Evolutionary conservation across 1,140 invertebrate species (phyloP).

Genomic region (Trachymyrmex septentrionalis): DNA sequence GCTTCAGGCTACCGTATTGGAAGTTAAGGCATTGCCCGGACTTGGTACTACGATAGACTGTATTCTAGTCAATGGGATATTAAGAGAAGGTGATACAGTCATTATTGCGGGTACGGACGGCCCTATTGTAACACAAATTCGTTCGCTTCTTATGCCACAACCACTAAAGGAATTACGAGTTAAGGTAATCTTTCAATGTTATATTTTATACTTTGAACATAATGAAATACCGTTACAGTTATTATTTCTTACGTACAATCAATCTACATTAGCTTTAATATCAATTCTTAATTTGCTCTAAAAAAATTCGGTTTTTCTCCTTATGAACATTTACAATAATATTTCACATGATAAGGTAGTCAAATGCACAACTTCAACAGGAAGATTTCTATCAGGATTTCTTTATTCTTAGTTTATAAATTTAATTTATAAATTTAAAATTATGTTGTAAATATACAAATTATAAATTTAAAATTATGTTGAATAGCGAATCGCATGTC

Average conservation of each 20-base stretch:
- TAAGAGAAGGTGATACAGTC: slow-evolving; percentile 97
- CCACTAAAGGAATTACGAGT: slow-evolving; percentile 99
- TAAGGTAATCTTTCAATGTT: slow-evolving; percentile 90
- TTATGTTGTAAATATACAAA: too few species aligned
- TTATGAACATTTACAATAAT: neutral
- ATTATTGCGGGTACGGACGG: slow-evolving; percentile 99
- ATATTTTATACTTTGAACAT: neutral
- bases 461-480: too few species aligned
- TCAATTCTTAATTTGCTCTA: neutral
- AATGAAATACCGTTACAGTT: neutral
- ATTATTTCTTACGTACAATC: neutral
- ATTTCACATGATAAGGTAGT: neutral
- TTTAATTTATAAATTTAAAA: too few species aligned
- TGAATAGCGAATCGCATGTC: too few species aligned
- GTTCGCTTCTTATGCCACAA: slow-evolving; percentile 98
- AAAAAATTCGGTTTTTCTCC: neutral
- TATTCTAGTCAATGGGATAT: slow-evolving; percentile 98
- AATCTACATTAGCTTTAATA: neutral
- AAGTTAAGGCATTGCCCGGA: slow-evolving; percentile 99
- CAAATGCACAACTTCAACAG: neutral
- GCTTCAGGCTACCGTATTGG: slow-evolving; percentile 98
- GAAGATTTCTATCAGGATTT: neutral
- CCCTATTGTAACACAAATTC: slow-evolving; percentile 98
- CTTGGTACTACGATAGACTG: slow-evolving; percentile 99
- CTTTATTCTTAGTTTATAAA: too few species aligned